phyloP scores from a whole-genome alignment of 2,888 invertebrate species.

The Oxyscelio sp. region DNA sequence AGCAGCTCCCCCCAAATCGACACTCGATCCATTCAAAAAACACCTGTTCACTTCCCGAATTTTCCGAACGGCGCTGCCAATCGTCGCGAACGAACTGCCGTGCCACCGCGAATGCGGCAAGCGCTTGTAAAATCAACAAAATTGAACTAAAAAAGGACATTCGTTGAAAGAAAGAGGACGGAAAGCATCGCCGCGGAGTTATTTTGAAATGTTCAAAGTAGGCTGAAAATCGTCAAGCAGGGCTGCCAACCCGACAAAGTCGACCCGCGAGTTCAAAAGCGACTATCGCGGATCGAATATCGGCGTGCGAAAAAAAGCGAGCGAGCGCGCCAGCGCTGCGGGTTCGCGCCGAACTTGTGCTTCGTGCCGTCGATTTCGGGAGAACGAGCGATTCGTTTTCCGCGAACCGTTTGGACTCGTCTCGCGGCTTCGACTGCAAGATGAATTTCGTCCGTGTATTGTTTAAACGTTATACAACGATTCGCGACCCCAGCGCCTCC shows the following conservation, averaged over 20 bases:
- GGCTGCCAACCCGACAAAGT: slow-evolving; percentile 35
- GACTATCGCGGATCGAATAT: slow-evolving; percentile 20
- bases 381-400: not conserved
- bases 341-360: not conserved
- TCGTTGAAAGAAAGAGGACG: too few species aligned
- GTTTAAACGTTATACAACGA: slow-evolving; percentile 86
- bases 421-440: not conserved
- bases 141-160: too few species aligned
- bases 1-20: slow-evolving; percentile 88
- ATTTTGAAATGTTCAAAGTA: too few species aligned
- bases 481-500: slow-evolving; percentile 85
- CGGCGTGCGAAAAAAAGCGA: slow-evolving; percentile 10
- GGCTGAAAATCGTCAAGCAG: not conserved
- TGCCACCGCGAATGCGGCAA: too few species aligned
- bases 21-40: slow-evolving; percentile 92
- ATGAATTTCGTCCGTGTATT: slow-evolving; percentile 82
- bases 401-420: not conserved
- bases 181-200: too few species aligned
- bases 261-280: slow-evolving; percentile 65
- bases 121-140: too few species aligned
- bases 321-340: not conserved
- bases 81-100: slow-evolving; percentile 76
- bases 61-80: slow-evolving; percentile 91
- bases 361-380: not conserved
- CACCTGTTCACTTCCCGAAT: slow-evolving; percentile 93